phyloP scores from a whole-genome alignment of 2,888 invertebrate species.

The Eurytoma adleriae region DNA sequence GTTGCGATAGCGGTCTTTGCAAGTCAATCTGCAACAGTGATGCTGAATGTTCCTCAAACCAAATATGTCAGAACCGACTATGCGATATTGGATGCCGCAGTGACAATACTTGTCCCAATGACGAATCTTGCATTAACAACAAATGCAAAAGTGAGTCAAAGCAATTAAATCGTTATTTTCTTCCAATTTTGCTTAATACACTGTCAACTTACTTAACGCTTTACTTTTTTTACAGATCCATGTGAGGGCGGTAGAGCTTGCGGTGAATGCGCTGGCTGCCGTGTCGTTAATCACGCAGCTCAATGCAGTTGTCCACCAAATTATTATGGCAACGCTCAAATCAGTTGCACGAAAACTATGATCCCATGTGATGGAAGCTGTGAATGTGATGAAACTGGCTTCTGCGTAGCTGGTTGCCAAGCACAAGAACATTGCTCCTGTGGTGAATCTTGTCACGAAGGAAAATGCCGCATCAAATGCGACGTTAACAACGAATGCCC shows the following conservation, averaged over 20 bases:
- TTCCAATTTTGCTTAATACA: background rate
- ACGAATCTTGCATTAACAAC: slow-evolving; percentile 88
- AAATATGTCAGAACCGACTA: slow-evolving; percentile 91
- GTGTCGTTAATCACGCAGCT: slow-evolving; percentile 88
- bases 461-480: slow-evolving; percentile 86
- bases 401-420: slow-evolving; percentile 85
- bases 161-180: background rate
- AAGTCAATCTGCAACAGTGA: slow-evolving; percentile 92
- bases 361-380: slow-evolving; percentile 86
- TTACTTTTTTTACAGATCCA: slow-evolving; percentile 79
- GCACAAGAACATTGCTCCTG: slow-evolving; percentile 85
- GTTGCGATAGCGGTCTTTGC: slow-evolving; percentile 90
- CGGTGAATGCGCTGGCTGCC: slow-evolving; percentile 90
- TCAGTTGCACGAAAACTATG: slow-evolving; percentile 85
- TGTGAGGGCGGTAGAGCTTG: slow-evolving; percentile 86
- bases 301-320: slow-evolving; percentile 91
- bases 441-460: slow-evolving; percentile 86
- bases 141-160: slow-evolving; percentile 84
- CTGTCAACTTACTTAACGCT: slow-evolving; percentile 2
- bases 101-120: slow-evolving; percentile 85
- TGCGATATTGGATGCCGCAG: slow-evolving; percentile 92
- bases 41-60: slow-evolving; percentile 86
- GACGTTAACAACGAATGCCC: slow-evolving; percentile 83
- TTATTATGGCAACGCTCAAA: slow-evolving; percentile 89
- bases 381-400: slow-evolving; percentile 88